phyloP scores from a whole-genome alignment of 2,113 vertebrate species.

The Prinia subflava region DNA sequence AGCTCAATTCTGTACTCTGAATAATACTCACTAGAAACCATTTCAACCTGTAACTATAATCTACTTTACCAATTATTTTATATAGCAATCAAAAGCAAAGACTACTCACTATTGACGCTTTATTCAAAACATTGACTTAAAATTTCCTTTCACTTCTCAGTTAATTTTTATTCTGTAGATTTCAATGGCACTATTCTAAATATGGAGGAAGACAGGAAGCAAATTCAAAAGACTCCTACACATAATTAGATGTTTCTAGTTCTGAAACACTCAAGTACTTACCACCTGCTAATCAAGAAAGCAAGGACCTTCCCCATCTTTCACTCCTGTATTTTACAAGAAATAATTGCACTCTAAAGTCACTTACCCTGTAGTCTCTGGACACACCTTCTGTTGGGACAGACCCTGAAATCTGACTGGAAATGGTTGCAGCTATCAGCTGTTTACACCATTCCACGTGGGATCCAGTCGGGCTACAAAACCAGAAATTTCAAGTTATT shows the following conservation, averaged over 20 bases:
- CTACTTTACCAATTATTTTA: background rate
- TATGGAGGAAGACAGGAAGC: background rate
- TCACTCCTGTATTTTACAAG: background rate
- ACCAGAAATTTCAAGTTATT: constrained; percentile 17
- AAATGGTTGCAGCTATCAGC: constrained; percentile 97
- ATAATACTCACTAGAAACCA: background rate
- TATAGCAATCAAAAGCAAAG: background rate
- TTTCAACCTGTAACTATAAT: background rate
- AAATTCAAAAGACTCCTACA: background rate
- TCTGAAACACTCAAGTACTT: background rate
- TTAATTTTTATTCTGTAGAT: background rate
- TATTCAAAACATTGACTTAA: background rate
- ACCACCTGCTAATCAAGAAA: background rate
- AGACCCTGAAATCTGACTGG: constrained; percentile 87
- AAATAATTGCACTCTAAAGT: background rate
- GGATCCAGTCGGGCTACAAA: constrained; percentile 87
- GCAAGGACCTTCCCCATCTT: background rate
- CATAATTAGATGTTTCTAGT: background rate
- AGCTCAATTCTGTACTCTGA: background rate
- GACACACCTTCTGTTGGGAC: constrained; percentile 76
- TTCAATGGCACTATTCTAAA: background rate
- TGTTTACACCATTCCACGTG: constrained; percentile 99
- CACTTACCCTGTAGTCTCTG: constrained; percentile 87
- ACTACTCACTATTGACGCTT: background rate
- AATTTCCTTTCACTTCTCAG: background rate